These are phyloP conservation scores for Myotis findleyi DNA, from an alignment of 2,797 vertebrate genomes.

Conservation along the genomic window DNA sequence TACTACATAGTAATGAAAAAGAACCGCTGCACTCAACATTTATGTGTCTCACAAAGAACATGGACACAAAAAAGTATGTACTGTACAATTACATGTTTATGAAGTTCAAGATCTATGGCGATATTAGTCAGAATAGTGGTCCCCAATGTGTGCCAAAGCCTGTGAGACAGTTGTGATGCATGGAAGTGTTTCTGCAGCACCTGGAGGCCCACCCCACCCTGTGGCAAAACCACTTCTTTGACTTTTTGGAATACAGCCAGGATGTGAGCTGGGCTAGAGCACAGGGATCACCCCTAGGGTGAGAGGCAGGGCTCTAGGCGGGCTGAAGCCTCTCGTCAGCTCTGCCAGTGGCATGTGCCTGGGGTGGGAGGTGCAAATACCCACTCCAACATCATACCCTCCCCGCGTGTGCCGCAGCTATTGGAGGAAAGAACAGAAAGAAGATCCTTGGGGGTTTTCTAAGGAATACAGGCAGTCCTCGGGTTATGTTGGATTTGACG, in stretches of 20 bases:
- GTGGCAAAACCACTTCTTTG: conserved; percentile 69
- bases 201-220: conserved; percentile 67
- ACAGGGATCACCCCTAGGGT: neutral
- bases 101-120: neutral
- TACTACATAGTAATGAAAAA: neutral
- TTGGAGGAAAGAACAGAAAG: conserved; percentile 76
- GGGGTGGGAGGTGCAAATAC: neutral
- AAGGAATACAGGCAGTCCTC: neutral
- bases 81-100: neutral
- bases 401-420: conserved; percentile 1
- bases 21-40: neutral
- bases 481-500: too few relatives aligned
- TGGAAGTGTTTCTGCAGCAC: conserved; percentile 74
- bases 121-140: neutral
- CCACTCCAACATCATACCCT: neutral
- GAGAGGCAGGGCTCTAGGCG: neutral
- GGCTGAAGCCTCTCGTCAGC: neutral
- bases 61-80: neutral
- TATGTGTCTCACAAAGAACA: neutral
- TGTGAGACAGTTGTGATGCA: conserved; percentile 67
- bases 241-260: conserved; percentile 75
- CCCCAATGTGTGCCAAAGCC: neutral
- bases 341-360: neutral
- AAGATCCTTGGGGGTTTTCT: conserved; percentile 70
- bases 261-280: conserved; percentile 50